Evolutionary conservation across 1,140 invertebrate species (phyloP), one percentile per base, ranked within the genome.

Genomic region (Battus philenor): DNA sequence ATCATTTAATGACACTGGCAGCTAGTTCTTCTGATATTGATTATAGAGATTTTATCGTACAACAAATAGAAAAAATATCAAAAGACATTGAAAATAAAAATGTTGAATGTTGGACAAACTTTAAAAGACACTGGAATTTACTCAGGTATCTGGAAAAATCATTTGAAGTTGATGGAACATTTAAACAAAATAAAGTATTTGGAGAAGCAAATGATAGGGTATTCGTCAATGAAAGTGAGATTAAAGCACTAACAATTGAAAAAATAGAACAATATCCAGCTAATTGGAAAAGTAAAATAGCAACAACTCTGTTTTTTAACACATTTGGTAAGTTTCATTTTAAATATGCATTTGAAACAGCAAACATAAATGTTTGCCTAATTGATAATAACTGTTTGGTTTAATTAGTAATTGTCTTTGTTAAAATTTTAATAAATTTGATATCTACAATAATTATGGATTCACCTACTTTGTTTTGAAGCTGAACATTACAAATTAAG

Each of bases 21-120:
- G 54, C 83, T 39, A 84, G 84, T 8, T 88, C 87, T 13, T 66
- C 74, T 34, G 79, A 90, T 38, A 80, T 79, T 48, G 66, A 81
- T 17, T 71, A 89, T 7, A 78, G 90, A 58, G 86, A 91, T 54
- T 91, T 90, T 65, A 84, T 91, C 33, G 87, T 88, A 16, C 80
- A 87, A 43, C 83, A 91, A 64, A 63, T 91, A 30, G 77, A 86
- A 50, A 88, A 87, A 50, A 58, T 77, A 7, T 53, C 51, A 2
- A 74, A 72, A 34, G 74, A 79, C 27, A 71, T 86, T 30, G 58
- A 62, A 32, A 48, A 17, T 49, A 73, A 84, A 26, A 74, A 70
- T 38, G 16, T 68, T 11, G 63, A 47, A 47, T 81, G 44, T 71
- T 91, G 64, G 79, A 79, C 68, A 47, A 50, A 78, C 27, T 83